Base-by-base conservation (phyloP, 2,888 invertebrate genomes). In the Polymixis flavicincta region DNA sequence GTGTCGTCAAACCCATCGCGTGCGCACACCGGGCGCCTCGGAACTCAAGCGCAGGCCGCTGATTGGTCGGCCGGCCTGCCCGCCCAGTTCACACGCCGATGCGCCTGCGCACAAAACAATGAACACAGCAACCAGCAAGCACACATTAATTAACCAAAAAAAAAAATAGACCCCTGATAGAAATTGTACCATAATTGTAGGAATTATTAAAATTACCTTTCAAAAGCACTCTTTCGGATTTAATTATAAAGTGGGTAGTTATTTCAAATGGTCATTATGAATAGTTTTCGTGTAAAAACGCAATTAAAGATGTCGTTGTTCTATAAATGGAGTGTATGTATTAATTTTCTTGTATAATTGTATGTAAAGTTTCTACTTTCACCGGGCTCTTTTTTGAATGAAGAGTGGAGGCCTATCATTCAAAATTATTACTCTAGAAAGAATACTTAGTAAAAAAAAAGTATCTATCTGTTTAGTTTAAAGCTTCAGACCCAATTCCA, bases 31-130 rank as follows among this genome's bases (percentile, higher is more conserved):
- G 71, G 72, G 83, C 71, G 73, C 79, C 69, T 69, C 69, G 64
- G 37, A 85, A 83, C 86, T 89, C 85, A 64, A 75, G 80, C 87
- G 89, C 87, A 73, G 78, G 71, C 63, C 83, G 76, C 83, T 90
- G 89, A 95, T 94, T 94, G 95, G 95, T 66, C 74, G 87, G 50
- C 68, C 66, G 19, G 45, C 75, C 78, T 78, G 77, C 84, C 86
- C 87, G 88, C 90, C 93, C 94, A 90, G 92, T 92, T 92, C 90
- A 87, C 89, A 89, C 82, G 88, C 85, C 83, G 84, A 90, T 83
- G 91, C 90, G 87, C 90, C 89, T 89, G 68, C 81, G 79, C 71
- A 79, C 86, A 85, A 89, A 92, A 92, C 93, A 92, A 93, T 92
- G 90, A 76, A 73, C 64, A 69, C 59, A 82, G 74, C 59, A 76